Evolutionary conservation across 2,113 vertebrate species (phyloP), one percentile per base, ranked within the genome.

Genomic region (Platichthys stellatus): DNA sequence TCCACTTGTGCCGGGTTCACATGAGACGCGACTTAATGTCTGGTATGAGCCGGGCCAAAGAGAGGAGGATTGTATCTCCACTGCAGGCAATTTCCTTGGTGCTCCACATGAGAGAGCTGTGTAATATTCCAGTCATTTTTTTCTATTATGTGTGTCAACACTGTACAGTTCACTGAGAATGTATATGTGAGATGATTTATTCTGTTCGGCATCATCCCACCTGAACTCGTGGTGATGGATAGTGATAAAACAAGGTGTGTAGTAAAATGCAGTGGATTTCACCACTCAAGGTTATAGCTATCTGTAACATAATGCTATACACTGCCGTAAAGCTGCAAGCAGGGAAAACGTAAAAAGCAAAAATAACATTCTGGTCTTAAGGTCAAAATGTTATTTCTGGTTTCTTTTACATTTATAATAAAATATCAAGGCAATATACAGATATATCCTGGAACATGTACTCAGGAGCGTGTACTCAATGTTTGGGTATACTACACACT

Each of bases 171-270:
- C 62, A 63, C 59, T 74, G 75, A 86, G 67, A 43, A 86, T 82
- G 70, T 45, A 82, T 63, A 82, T 72, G 78, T 67, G 67, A 80
- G 69, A 82, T 86, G 67, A 88, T 88, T 80, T 84, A 86, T 80
- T 83, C 74, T 80, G 71, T 74, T 73, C 68, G 74, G 62, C 58
- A 74, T 28, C 61, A 65, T 69, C 71, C 78, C 65, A 78, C 76
- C 73, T 76, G 76, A 86, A 80, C 58, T 31, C 61, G 56, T 70
- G 54, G 53, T 12, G 24, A 74, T 83, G 59, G 59, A 60, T 61
- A 23, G 63, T 31, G 70, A 65, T 84, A 74, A 81, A 65, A 53
- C 45, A 78, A 51, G 67, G 18, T 69, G 17, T 21, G 20, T 18
- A 63, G 62, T 63, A 72, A 89, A 82, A 75, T 77, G 40, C 47